These are phyloP conservation scores for Drosophila melanica DNA, from an alignment of 1,140 invertebrate species.

Conservation along the genomic window DNA sequence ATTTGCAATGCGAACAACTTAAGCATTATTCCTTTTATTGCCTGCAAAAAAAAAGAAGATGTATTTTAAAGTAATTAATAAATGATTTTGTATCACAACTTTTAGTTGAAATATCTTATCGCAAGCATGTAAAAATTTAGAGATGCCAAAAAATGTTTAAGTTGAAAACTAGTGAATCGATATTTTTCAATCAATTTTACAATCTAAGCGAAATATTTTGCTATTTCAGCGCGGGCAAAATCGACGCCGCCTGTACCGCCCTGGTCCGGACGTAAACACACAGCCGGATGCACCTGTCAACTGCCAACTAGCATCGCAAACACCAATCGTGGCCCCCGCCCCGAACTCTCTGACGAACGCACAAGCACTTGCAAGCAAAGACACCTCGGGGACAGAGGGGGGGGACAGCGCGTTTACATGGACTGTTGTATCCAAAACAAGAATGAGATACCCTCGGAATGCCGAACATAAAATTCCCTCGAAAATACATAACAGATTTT, in stretches of 20 bases:
- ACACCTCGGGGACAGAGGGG: slow-evolving; percentile 33
- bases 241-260: slow-evolving; percentile 10
- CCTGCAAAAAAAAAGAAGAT: slow-evolving; percentile 43
- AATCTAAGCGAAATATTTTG: slow-evolving; percentile 48
- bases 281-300: slow-evolving; percentile 44
- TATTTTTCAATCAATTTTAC: slow-evolving; percentile 72
- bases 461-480: not conserved
- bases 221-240: slow-evolving; percentile 27
- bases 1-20: slow-evolving; percentile 66
- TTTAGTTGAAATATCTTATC: no score
- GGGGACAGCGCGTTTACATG: slow-evolving; percentile 54
- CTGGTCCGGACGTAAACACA: slow-evolving; percentile 7
- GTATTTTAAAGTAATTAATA: not conserved
- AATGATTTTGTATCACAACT: no score
- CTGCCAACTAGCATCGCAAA: slow-evolving; percentile 40
- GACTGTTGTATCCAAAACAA: slow-evolving; percentile 56
- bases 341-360: slow-evolving; percentile 29
- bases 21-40: slow-evolving; percentile 80
- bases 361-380: slow-evolving; percentile 56
- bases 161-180: slow-evolving; percentile 44
- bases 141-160: slow-evolving; percentile 28
- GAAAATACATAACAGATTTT: not conserved
- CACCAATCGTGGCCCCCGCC: slow-evolving; percentile 17
- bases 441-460: slow-evolving; percentile 6
- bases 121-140: not conserved